A percentile compares a stretch with the other conserved stretches of the same genome.
Evolutionary conservation across 2,113 vertebrate genomes (phyloP).

Genomic region (Phoenicopterus ruber): DNA sequence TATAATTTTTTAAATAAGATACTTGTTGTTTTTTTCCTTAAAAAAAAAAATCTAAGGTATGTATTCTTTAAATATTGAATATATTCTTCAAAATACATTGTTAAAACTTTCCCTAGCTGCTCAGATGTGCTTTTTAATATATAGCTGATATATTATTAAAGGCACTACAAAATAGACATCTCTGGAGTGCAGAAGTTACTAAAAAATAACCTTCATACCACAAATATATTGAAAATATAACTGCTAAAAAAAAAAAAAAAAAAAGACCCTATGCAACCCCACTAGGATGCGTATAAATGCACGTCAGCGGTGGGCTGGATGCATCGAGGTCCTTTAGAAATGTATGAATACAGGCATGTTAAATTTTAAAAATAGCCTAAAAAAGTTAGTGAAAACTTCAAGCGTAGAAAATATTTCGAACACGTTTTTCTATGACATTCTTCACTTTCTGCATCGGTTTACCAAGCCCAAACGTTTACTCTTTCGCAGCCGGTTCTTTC

Average conservation of each 20-base stretch:
- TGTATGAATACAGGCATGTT: constrained; percentile 68
- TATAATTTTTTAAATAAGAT: constrained; percentile 78
- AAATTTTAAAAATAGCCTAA: constrained; percentile 69
- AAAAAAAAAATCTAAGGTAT: constrained; percentile 50
- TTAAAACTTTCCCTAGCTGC: constrained; percentile 77
- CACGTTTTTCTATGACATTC: constrained; percentile 50
- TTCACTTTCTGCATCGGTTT: constrained; percentile 59
- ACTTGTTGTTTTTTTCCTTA: constrained; percentile 63
- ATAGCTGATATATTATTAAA: constrained; percentile 79
- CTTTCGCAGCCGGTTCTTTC: constrained; percentile 65
- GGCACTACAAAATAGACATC: constrained; percentile 81
- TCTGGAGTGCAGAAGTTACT: constrained; percentile 83
- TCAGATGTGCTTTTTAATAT: constrained; percentile 75
- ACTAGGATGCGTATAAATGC: constrained; percentile 53
- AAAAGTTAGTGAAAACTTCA: constrained; percentile 78
- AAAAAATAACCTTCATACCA: constrained; percentile 85
- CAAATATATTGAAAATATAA: constrained; percentile 78
- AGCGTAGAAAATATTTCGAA: constrained; percentile 76
- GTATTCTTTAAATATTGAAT: constrained; percentile 77
- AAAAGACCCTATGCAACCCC: constrained; percentile 63
- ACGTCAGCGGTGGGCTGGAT: constrained; percentile 40
- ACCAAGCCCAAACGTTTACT: constrained; percentile 57
- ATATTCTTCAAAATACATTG: constrained; percentile 76
- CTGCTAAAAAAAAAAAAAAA: constrained; percentile 59
- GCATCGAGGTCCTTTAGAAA: constrained; percentile 73